Base-by-base conservation (phyloP, 1,140 invertebrate species). In the Muscidifurax raptorellus region DNA sequence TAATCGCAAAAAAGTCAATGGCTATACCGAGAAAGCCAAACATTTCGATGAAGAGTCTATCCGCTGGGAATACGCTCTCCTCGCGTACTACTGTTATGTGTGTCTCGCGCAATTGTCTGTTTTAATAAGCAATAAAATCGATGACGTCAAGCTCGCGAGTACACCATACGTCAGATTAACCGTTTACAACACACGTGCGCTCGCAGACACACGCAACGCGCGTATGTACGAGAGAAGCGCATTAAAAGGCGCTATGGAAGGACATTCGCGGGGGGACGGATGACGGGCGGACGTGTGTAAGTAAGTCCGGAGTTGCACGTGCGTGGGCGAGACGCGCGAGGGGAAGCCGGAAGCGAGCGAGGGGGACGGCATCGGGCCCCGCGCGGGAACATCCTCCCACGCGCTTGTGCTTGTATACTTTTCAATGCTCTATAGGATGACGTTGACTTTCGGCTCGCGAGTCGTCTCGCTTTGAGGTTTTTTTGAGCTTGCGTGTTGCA, bases 71-170 rank as follows among this genome's bases (percentile, higher is more conserved):
- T 40, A 40, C 36, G 36, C 10, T 40, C 9, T 6, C 36, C 36
- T 40, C 10, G 5, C 32, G n/a, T 32, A 40, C n/a, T 40, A 40
- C 36, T 10, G 36, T n/a, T n/a, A 6, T 40, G 36, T 0, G 36
- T 40, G 7, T 6, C 9, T 0, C 9, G 36, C 36, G 27, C 67
- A n/a, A 22, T 25, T 69, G 2, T 28, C n/a, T 13, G 67, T 27
- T 30, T 69, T 25, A 69, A 69, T 69, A 69, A 30, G 15, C 71
- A 74, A 75, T 75, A 22, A 44, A 75, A 47, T 75, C 72, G 72
- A 75, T 75, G 72, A 75, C 72, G 72, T 75, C 72, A 75, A 72
- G 25, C 71, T 15, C 27, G 27, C 15, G 71, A 10, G 30, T 32
- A 15, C 36, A 9, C 36, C n/a, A n/a, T 40, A 40, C 36, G 36